Evolutionary conservation across 2,113 vertebrate genomes (phyloP).

Genomic region (Phaethornis superciliosus): DNA sequence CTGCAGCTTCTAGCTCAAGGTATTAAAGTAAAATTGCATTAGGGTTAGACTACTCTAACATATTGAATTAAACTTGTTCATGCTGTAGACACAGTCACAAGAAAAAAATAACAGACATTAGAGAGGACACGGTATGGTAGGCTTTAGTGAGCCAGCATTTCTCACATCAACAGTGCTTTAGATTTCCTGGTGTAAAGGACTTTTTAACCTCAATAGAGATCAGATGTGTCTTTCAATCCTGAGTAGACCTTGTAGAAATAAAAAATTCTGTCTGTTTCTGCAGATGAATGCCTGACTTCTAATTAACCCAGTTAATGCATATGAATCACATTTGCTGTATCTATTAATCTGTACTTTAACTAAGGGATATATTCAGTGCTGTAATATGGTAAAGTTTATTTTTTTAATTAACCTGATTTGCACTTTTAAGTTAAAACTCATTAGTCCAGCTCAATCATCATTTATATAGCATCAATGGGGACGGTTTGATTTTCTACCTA

Average conservation of each 20-base stretch:
- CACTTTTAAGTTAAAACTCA: slow-evolving; percentile 32
- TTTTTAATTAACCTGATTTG: slow-evolving; percentile 67
- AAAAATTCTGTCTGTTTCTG: slow-evolving; percentile 31
- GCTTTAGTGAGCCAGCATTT: not conserved
- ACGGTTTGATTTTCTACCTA: not conserved
- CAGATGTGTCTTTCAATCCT: not conserved
- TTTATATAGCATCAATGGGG: not conserved
- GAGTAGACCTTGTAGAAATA: slow-evolving; percentile 7
- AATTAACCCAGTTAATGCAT: slow-evolving; percentile 38
- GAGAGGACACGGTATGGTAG: not conserved
- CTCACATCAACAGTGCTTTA: not conserved
- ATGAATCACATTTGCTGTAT: slow-evolving; percentile 48
- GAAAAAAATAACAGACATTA: not conserved
- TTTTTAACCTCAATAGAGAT: not conserved
- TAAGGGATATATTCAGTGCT: not conserved
- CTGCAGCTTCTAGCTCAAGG: not conserved
- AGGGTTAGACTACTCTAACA: not conserved
- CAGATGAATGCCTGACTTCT: slow-evolving; percentile 20
- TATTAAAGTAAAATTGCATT: not conserved
- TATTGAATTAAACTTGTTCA: not conserved
- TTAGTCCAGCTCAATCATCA: slow-evolving; percentile 9
- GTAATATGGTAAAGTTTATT: slow-evolving; percentile 19
- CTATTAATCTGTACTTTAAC: slow-evolving; percentile 46
- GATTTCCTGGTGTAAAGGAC: not conserved
- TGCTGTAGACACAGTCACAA: not conserved